These are phyloP conservation scores for Leptoclinus maculatus DNA, from an alignment of 2,797 vertebrate species.

Conservation along the genomic window DNA sequence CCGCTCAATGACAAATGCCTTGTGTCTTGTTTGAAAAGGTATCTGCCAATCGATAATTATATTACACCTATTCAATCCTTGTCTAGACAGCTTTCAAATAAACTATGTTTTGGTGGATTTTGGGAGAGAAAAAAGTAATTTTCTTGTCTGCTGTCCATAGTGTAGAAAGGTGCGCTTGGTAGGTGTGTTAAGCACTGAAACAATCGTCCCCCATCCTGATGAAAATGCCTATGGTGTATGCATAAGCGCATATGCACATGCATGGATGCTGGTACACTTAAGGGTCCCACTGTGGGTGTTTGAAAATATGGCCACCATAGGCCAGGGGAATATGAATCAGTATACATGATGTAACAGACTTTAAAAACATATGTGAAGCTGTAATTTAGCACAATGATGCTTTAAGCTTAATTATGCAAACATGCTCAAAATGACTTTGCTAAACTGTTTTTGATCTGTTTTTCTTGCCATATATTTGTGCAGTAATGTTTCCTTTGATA, in stretches of 20 bases:
- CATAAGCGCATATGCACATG: too few species aligned
- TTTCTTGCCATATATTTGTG: slow-evolving; percentile 4
- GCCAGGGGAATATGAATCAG: not conserved
- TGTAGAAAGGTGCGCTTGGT: not conserved
- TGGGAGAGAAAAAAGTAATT: not conserved
- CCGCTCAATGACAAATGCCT: not conserved
- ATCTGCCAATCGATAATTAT: not conserved
- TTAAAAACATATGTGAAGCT: not conserved
- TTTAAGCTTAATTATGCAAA: not conserved
- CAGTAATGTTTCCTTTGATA: slow-evolving; percentile 18
- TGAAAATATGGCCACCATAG: too few species aligned
- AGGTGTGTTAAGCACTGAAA: not conserved
- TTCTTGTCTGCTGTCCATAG: not conserved
- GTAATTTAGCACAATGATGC: not conserved
- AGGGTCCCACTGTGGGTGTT: too few species aligned
- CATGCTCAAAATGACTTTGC: not conserved
- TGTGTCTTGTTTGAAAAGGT: not conserved
- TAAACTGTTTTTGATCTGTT: not conserved
- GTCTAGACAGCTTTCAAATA: not conserved
- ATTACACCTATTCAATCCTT: not conserved
- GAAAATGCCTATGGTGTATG: too few species aligned
- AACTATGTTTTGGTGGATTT: not conserved
- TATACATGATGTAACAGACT: not conserved
- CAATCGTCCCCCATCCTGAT: not conserved
- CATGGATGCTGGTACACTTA: too few species aligned